phyloP scores from a whole-genome alignment of 2,888 invertebrate species.

The Cylloceria caligata region DNA sequence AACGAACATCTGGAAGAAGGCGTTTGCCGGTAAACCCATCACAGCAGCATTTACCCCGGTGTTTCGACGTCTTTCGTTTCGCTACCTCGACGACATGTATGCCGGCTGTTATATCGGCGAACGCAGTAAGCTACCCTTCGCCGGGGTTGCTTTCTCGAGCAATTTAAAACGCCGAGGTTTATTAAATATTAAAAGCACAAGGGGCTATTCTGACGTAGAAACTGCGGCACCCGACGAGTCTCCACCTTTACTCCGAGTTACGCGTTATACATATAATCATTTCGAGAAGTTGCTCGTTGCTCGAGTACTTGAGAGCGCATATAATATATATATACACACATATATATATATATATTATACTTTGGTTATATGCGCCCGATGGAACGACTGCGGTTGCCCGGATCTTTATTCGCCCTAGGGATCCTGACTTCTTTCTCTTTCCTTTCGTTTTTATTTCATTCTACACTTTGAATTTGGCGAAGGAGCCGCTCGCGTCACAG shows the following conservation, averaged over 20 bases:
- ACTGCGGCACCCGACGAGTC: constrained; percentile 20
- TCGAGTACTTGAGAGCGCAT: constrained; percentile 42
- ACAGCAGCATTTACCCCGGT: neutral
- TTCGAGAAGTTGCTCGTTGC: constrained; percentile 64
- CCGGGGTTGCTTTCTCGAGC: constrained; percentile 48
- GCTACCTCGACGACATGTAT: neutral
- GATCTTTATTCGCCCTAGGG: constrained; percentile 43
- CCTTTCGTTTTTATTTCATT: constrained; percentile 15
- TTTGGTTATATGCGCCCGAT: neutral
- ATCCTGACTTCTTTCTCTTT: constrained; percentile 25
- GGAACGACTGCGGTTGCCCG: constrained; percentile 29
- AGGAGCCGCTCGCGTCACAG: constrained; percentile 20
- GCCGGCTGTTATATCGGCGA: neutral
- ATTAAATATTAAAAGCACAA: constrained; percentile 71
- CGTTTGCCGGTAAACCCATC: neutral
- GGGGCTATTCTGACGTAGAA: constrained; percentile 46
- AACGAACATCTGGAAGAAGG: constrained; percentile 1
- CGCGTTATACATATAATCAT: constrained; percentile 69
- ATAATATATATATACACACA: constrained; percentile 44
- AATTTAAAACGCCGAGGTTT: constrained; percentile 70
- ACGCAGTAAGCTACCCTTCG: constrained; percentile 9
- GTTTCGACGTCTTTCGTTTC: constrained; percentile 5
- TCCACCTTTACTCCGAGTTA: constrained; percentile 39
- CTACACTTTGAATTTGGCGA: constrained; percentile 36
- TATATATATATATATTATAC: constrained; percentile 22